A percentile compares a stretch with the other conserved stretches of the same genome.
Evolutionary conservation across 2,797 vertebrate genomes (phyloP).

Genomic region (Naso thynnoides): DNA sequence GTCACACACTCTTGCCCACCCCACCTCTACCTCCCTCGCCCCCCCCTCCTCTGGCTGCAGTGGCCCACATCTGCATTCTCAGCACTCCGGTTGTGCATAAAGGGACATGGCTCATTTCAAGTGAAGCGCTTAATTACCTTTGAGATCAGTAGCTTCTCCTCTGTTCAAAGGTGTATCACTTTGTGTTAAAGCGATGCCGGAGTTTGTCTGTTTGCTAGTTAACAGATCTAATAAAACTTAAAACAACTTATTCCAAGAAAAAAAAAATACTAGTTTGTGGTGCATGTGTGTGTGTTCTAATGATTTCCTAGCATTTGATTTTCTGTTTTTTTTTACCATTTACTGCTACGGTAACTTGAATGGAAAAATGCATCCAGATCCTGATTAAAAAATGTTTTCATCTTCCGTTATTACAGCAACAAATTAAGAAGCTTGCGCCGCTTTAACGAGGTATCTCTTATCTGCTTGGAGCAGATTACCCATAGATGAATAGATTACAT

Average conservation of each 20-base stretch:
- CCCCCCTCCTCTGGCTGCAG: neutral
- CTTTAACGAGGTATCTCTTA: neutral
- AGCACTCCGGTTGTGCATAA: conserved; percentile 35
- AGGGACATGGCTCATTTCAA: conserved; percentile 44
- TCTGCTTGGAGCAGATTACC: conserved; percentile 26
- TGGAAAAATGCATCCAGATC: neutral
- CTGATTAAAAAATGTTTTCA: neutral
- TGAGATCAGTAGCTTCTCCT: conserved; percentile 31
- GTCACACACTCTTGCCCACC: conserved; percentile 35
- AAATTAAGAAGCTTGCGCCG: neutral
- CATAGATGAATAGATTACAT: conserved; percentile 44
- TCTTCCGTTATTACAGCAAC: neutral
- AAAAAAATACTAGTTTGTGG: neutral
- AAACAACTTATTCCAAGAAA: neutral
- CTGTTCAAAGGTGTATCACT: conserved; percentile 14
- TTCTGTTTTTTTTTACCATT: neutral
- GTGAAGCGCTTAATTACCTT: conserved; percentile 28
- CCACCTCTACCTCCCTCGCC: conserved; percentile 7
- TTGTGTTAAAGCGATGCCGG: conserved; percentile 7
- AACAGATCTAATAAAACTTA: neutral
- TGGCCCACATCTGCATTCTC: conserved; percentile 56
- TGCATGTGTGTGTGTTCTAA: neutral
- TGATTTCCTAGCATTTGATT: neutral
- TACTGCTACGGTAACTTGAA: neutral
- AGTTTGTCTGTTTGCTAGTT: no score